Evolutionary conservation across 2,113 vertebrate species (phyloP).

Genomic region (Haliaeetus leucogaster): DNA sequence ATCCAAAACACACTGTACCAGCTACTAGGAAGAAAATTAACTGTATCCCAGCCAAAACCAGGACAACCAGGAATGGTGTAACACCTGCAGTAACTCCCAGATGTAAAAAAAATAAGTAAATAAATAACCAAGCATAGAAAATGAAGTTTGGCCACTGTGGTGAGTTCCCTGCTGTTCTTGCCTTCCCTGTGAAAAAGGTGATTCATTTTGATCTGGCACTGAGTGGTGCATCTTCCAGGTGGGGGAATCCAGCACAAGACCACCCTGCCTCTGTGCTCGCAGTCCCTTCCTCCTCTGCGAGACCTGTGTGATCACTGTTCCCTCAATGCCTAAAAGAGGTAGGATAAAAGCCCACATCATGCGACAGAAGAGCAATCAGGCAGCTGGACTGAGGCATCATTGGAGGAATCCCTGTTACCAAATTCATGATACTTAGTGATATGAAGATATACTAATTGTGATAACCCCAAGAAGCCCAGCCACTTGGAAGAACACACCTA

Average conservation of each 20-base stretch:
- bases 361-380: not conserved
- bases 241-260: not conserved
- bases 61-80: not conserved
- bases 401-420: not conserved
- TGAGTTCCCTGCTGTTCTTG: not conserved
- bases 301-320: not conserved
- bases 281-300: not conserved
- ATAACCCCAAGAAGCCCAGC: not conserved
- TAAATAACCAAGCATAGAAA: not conserved
- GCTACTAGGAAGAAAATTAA: too few relatives aligned
- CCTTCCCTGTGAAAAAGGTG: not conserved
- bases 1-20: too few relatives aligned
- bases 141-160: not conserved
- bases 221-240: not conserved
- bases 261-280: not conserved
- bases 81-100: not conserved
- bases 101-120: rapidly evolving
- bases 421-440: not conserved
- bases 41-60: too few relatives aligned
- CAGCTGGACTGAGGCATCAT: not conserved
- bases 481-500: not conserved
- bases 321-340: not conserved
- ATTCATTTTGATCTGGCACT: not conserved
- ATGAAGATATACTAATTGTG: not conserved
- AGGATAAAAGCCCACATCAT: not conserved